A percentile compares a stretch with the other conserved stretches of the same genome.
These are phyloP conservation scores for Ypsolopha scabrella DNA, from an alignment of 2,888 invertebrate species.

Conservation along the genomic window DNA sequence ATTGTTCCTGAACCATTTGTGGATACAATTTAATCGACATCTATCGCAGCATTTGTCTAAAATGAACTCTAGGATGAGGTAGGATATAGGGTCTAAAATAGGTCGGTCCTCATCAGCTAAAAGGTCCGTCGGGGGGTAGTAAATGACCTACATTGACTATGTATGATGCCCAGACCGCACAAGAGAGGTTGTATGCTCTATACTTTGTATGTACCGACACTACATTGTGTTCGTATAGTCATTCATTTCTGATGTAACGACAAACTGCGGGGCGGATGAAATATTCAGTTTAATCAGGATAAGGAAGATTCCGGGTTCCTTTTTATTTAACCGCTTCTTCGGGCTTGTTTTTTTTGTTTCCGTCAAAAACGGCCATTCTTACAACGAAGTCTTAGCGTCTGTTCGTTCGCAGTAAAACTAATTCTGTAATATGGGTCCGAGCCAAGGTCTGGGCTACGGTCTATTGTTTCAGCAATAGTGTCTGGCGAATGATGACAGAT, in stretches of 20 bases:
- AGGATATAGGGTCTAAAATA: background rate
- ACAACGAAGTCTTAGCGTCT: too few species aligned
- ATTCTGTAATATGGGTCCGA: too few species aligned
- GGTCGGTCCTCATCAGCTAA: background rate
- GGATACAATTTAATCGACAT: too few species aligned
- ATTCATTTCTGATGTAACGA: background rate
- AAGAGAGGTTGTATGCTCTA: background rate
- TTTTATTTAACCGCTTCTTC: too few species aligned
- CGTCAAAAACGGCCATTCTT: too few species aligned
- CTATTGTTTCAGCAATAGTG: too few species aligned
- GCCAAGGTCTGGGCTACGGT: too few species aligned
- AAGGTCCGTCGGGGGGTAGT: background rate
- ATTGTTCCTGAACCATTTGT: too few species aligned
- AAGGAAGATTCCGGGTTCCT: background rate
- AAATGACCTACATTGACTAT: conserved; percentile 3
- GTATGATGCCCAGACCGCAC: conserved; percentile 1
- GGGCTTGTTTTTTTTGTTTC: too few species aligned
- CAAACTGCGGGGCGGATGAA: background rate
- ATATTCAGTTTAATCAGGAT: background rate
- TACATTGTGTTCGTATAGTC: background rate
- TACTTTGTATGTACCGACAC: background rate
- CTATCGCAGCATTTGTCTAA: too few species aligned
- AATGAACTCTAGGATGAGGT: background rate
- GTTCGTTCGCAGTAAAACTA: too few species aligned
- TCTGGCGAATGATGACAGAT: too few species aligned